These are phyloP conservation scores for Mormyrus hasselquistii DNA, from an alignment of 2,797 vertebrate genomes.

Conservation along the genomic window DNA sequence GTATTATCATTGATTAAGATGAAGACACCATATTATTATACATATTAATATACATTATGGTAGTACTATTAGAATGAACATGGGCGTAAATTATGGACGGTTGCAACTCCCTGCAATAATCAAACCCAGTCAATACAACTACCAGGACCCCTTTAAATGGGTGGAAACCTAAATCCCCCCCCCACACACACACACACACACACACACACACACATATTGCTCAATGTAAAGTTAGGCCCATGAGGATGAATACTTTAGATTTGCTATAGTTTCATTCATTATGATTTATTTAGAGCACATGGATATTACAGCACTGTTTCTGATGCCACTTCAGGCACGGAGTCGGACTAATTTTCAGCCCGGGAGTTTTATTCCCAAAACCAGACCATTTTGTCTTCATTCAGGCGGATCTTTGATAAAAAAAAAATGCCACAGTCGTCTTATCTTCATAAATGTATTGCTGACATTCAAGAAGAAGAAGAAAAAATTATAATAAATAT, in stretches of 20 bases:
- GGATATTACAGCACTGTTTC: neutral
- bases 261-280: neutral
- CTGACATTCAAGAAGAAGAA: neutral
- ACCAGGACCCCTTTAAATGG: neutral
- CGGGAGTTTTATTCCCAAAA: neutral
- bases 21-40: neutral
- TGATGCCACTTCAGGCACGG: neutral
- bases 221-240: neutral
- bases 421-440: neutral
- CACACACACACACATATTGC: neutral
- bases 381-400: neutral
- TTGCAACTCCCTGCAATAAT: neutral
- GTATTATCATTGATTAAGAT: neutral
- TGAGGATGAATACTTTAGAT: neutral
- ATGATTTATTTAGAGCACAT: neutral
- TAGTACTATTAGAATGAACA: neutral
- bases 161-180: neutral
- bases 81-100: neutral
- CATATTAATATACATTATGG: neutral
- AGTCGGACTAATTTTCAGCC: neutral
- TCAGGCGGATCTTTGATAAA: neutral
- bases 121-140: neutral
- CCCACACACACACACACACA: too few relatives aligned
- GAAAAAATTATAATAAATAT: neutral
- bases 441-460: neutral